Base-by-base conservation (phyloP, 2,888 invertebrate species). In the Serripes groenlandicus region DNA sequence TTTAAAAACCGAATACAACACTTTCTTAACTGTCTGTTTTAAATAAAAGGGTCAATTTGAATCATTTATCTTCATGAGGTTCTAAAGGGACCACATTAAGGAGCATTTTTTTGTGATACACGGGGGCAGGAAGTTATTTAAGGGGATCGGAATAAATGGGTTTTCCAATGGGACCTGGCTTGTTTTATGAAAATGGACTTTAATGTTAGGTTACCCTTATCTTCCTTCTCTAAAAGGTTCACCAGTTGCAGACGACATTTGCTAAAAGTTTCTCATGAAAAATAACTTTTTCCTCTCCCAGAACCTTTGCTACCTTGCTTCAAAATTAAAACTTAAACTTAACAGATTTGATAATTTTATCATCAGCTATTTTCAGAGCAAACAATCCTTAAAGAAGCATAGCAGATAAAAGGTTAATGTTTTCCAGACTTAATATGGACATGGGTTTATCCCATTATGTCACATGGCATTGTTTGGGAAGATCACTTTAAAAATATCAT, bases 61-160 rank as follows among this genome's bases (percentile, higher is more conserved):
- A 23, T 56, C 56, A 56, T 56, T 56, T 56, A 56, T 56, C 56
- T 56, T 56, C 28, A 56, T 56, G 28, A 56, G 18, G 56, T 5
- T 56, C 23, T 23, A 26, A 3, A 9, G 56, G 56, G 56, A 56
- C 56, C 56, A n/a, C 1, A 26, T 56, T 11, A 56, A 11, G 28
- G 56, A 26, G n/a, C n/a, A n/a, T n/a, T n/a, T 11, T 56, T 56
- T 15, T 9, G 18, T 56, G 23, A 56, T 56, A 26, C 56, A 56
- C 21, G 56, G 56, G 56, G n/a, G 56, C 56, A 23, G 56, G 11
- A 56, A 9, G 23, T 56, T 56, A 56, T 56, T 56, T 23, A 56
- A 26, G 56, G 23, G 56, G 23, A 56, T 56, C 11, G 23, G 1
- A 56, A n/a, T n/a, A 56, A 3, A 56, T 56, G 56, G 56, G 23